A percentile compares a stretch with the other conserved stretches of the same genome.
Evolutionary conservation across 2,113 vertebrate genomes (phyloP).

Genomic region (Crotalus horridus): DNA sequence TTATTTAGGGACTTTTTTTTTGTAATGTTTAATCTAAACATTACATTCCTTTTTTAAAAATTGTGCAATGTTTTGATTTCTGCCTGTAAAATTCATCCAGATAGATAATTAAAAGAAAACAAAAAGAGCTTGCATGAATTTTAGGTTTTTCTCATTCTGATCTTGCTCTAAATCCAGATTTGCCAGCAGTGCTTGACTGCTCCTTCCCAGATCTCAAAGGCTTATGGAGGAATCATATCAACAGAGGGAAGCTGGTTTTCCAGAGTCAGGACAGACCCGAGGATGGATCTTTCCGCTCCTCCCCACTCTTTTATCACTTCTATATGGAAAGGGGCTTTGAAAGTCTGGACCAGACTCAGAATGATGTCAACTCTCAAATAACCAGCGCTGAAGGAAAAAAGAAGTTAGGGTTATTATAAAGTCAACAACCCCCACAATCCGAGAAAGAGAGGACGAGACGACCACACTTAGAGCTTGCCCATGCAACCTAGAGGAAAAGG

Average conservation of each 20-base stretch:
- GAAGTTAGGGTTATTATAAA: conserved; percentile 37
- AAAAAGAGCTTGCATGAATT: background rate
- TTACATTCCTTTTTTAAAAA: background rate
- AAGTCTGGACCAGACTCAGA: background rate
- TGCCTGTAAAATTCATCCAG: too few relatives aligned
- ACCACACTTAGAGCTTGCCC: conserved; percentile 70
- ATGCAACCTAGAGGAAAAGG: conserved; percentile 7
- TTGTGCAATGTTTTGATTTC: background rate
- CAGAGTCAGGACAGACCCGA: background rate
- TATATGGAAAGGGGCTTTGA: background rate
- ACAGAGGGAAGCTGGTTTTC: background rate
- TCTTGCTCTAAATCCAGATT: background rate
- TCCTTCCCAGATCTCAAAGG: background rate
- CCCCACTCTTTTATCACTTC: background rate
- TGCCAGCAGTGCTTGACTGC: background rate
- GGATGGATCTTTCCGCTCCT: background rate
- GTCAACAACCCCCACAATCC: conserved; percentile 4
- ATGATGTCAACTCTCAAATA: conserved; percentile 43
- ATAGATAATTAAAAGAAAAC: too few relatives aligned
- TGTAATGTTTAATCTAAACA: background rate
- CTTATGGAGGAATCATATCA: too few relatives aligned
- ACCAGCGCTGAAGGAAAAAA: conserved; percentile 70
- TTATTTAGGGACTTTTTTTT: background rate
- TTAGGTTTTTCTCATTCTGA: background rate
- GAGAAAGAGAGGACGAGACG: background rate